A percentile compares a stretch with the other conserved stretches of the same genome.
phyloP scores from a whole-genome alignment of 2,797 vertebrate species.

The Malacoctenus gilli region DNA sequence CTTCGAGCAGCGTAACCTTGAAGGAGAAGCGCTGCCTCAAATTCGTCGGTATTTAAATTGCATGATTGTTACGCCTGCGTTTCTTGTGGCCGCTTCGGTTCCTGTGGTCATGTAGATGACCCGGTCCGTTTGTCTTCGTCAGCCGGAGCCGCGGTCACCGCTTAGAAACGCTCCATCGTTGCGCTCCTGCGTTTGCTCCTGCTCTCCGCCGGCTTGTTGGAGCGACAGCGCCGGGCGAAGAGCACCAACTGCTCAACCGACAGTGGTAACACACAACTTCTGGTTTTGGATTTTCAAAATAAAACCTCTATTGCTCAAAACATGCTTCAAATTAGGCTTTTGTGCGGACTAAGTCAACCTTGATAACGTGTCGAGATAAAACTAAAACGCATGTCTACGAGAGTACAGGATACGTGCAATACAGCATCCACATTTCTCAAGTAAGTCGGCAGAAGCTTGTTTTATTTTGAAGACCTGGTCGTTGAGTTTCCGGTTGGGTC shows the following conservation, averaged over 20 bases:
- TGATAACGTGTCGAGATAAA: rapidly evolving
- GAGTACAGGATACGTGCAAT: rapidly evolving
- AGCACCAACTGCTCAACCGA: background rate
- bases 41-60: constrained; percentile 75
- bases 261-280: constrained; percentile 9
- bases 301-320: background rate
- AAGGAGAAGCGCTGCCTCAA: constrained; percentile 66
- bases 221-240: constrained; percentile 32
- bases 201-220: constrained; percentile 68
- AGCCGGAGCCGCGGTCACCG: constrained; percentile 47
- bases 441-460: rapidly evolving
- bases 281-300: constrained; percentile 45
- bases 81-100: constrained; percentile 44
- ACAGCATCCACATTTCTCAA: rapidly evolving
- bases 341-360: rapidly evolving
- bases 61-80: constrained; percentile 71
- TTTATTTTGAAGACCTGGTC: constrained; percentile 55
- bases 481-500: constrained; percentile 12
- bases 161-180: constrained; percentile 65
- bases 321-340: rapidly evolving
- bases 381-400: rapidly evolving
- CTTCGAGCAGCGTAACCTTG: constrained; percentile 76
- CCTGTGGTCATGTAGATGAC: constrained; percentile 69
- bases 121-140: constrained; percentile 36
- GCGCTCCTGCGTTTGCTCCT: constrained; percentile 28